phyloP scores from a whole-genome alignment of 2,113 vertebrate genomes.

The Cygnus buccinator region DNA sequence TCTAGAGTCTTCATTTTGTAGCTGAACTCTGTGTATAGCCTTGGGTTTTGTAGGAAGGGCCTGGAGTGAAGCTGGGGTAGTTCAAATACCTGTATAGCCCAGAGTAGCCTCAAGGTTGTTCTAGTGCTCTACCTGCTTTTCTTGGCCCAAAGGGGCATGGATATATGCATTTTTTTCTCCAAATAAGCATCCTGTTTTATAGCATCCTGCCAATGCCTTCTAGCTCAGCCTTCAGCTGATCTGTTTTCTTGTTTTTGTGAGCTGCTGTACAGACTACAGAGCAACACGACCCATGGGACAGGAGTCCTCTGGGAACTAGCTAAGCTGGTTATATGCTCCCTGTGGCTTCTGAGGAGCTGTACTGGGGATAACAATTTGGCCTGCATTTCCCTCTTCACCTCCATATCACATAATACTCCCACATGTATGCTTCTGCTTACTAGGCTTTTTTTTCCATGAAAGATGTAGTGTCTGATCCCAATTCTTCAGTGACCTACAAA shows the following conservation, averaged over 20 bases:
- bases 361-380: background rate
- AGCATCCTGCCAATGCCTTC: background rate
- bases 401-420: background rate
- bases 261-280: background rate
- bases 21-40: background rate
- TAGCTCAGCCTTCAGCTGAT: background rate
- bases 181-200: background rate
- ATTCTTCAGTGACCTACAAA: background rate
- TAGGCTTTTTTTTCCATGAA: background rate
- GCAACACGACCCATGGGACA: background rate
- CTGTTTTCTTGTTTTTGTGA: background rate
- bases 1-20: background rate
- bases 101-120: background rate
- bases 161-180: background rate
- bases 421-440: background rate
- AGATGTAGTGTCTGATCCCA: background rate
- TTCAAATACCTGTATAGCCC: background rate
- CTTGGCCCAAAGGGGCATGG: background rate
- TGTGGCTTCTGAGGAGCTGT: background rate
- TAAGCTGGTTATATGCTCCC: background rate
- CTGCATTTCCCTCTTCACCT: background rate
- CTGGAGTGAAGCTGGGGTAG: fast-evolving
- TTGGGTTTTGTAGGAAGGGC: background rate
- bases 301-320: background rate
- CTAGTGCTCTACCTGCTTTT: background rate